Base-by-base conservation (phyloP, 1,140 invertebrate species). In the Drosophila varians region DNA sequence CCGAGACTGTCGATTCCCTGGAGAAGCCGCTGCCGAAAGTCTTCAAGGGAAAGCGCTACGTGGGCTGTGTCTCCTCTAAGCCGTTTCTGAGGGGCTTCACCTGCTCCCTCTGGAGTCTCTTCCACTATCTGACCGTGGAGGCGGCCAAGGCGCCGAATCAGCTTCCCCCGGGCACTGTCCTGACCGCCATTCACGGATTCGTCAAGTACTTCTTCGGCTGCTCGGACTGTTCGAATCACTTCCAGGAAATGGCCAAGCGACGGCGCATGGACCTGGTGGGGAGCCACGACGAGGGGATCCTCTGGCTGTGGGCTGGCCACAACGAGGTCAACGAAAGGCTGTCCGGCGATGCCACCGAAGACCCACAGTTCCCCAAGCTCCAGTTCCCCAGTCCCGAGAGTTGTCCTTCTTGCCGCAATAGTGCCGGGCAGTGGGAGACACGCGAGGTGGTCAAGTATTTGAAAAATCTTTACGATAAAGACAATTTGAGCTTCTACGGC, bases 291-390 rank as follows among this genome's bases (percentile, higher is more conserved):
- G 95, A 97, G 47, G 93, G 94, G 28, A 94, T 99, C 4, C 76
- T 99, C 8, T 99, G 98, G 97, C 91, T 99, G 1, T 99, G 98
- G 98, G 92, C 93, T 65, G 95, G 97, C 1, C 98, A 99, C 89
- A 99, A 99, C 91, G 94, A 95, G 90, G 97, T 97, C 0, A 99
- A 99, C 90, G 92, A 94, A 60, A 93, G 98, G 70, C 91, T 99
- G 9, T 93, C 95, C 28, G 95, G 96, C 0, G 96, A 98, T 90
- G 26, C 92, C 2, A 97, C 96, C 4, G 98, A 99, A 91, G 98
- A 99, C 92, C 97, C 98, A 0, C 75, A 93, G 49, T 94, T 96
- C 91, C 97, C 95, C 0, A 99, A 99, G 92, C 92, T 96, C n/a
- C 96, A 97, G 79, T 99, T 98, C 92, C 98, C 98, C 1, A 92